phyloP scores from a whole-genome alignment of 1,140 invertebrate genomes.

The Phymastichus coffea region DNA sequence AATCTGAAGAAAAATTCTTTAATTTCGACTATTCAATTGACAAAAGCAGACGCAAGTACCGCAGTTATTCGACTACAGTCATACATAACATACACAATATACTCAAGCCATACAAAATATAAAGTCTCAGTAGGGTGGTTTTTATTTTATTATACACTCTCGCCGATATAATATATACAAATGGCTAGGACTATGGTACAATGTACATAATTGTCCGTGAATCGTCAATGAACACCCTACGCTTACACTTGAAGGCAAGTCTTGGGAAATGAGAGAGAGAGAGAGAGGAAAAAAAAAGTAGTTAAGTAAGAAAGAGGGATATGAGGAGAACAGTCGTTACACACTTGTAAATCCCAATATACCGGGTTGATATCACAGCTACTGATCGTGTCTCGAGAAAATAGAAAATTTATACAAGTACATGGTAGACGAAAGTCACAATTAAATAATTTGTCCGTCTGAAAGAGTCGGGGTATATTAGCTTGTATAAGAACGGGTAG shows the following conservation, averaged over 20 bases:
- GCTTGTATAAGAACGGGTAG: no score
- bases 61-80: not conserved
- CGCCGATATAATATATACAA: conserved; percentile 38
- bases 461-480: conserved; percentile 27
- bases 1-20: not conserved
- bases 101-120: not conserved
- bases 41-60: not conserved
- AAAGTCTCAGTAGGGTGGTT: not conserved
- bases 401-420: no score
- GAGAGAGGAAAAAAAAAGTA: no score
- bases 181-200: conserved; percentile 40
- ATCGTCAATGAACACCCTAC: no score
- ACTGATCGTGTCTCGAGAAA: conserved; percentile 33
- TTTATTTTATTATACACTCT: conserved; percentile 37
- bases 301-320: no score
- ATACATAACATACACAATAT: not conserved
- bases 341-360: conserved; percentile 37
- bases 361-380: conserved; percentile 51
- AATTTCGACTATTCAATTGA: not conserved
- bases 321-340: no score
- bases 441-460: conserved; percentile 27
- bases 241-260: no score
- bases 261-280: no score
- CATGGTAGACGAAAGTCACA: conserved; percentile 18
- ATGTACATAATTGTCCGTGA: conserved; percentile 37